Base-by-base conservation (phyloP, 2,797 vertebrate species). In the Hybognathus amarus region DNA sequence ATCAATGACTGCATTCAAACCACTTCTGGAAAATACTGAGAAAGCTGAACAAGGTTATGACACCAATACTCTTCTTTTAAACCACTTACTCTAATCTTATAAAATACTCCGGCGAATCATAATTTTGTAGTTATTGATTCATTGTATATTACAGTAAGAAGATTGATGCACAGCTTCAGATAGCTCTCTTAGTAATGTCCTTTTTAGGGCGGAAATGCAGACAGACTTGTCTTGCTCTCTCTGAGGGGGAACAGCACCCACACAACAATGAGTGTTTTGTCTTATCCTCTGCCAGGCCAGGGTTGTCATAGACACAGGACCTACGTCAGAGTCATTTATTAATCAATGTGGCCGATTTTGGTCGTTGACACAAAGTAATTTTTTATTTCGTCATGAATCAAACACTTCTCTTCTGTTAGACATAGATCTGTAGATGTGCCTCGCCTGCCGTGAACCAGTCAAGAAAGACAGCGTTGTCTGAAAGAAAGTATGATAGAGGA, bases 261-360 rank as follows among this genome's bases (percentile, higher is more conserved):
- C 78, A 82, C 69, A 88, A 88, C 89, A 87, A 87, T 89, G 85
- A 87, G 70, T 71, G 27, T 86, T 87, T 82, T 87, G 85, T 89
- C 81, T 87, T 83, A 88, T 88, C 85, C 33, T 82, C 56, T 87
- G 89, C 90, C 86, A 88, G 85, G 73, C 73, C 40, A 36, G 83
- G 87, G 88, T 88, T 89, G 90, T 91, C 90, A 89, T 88, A 86
- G 89, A 87, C 88, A 86, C 78, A 38, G 86, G 64, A 83, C 69
- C 87, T 79, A 85, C 69, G 84, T 89, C 84, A 87, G 69, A 77
- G 56, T 79, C 61, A 67, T 87, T 85, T 81, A 84, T 89, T 88
- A 87, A 83, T 86, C 86, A 85, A 73, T 81, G 77, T 73, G 50
- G 80, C 83, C 64, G 84, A n/a, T 87, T 86, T 88, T 83, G 83